phyloP scores from a whole-genome alignment of 2,113 vertebrate species.

The Otocyon megalotis region DNA sequence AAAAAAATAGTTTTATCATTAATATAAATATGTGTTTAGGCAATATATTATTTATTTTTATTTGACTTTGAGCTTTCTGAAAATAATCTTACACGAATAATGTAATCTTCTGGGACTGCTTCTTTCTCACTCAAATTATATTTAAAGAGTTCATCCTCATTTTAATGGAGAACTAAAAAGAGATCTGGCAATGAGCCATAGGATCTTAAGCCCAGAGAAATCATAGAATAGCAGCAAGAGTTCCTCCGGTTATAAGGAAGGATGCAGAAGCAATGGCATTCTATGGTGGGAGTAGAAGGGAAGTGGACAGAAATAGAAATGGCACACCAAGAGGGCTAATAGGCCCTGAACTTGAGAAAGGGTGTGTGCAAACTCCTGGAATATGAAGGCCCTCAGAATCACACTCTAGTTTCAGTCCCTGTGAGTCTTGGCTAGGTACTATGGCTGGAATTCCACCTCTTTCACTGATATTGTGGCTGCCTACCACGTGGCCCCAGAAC shows the following conservation, averaged over 20 bases:
- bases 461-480: background rate
- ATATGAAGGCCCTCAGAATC: background rate
- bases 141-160: background rate
- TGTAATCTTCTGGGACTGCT: background rate
- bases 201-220: background rate
- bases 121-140: background rate
- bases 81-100: background rate
- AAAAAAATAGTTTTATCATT: background rate
- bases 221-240: background rate
- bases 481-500: too few relatives aligned
- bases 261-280: background rate
- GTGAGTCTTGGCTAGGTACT: background rate
- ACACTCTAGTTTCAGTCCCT: background rate
- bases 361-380: background rate
- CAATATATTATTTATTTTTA: background rate
- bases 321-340: background rate
- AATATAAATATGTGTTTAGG: background rate
- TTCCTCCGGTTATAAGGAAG: background rate
- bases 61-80: constrained; percentile 9
- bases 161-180: background rate
- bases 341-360: background rate
- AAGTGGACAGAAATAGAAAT: background rate
- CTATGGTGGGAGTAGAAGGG: background rate
- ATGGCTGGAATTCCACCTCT: background rate
- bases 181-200: background rate